Conservation (phyloP, 2,888 invertebrate species). For the Mesochorus sp. region DNA sequence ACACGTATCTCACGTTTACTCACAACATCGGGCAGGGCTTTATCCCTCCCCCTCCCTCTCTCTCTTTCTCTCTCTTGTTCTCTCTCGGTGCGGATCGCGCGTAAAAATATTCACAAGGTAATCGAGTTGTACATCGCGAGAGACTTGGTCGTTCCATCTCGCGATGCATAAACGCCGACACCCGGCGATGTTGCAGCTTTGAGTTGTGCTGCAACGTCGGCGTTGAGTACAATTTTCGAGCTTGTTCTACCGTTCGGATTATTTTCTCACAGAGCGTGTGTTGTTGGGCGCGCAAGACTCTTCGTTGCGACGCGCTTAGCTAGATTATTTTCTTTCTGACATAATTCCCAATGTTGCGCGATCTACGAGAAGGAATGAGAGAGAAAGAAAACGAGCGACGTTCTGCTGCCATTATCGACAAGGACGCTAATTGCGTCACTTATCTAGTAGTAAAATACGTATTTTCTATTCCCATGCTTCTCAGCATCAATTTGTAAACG, state of each 20-base stretch:
- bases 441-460: slow-evolving; percentile 32
- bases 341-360: slow-evolving; percentile 67
- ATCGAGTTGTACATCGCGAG: slow-evolving; percentile 68
- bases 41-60: neutral
- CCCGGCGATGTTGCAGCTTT: too few relatives aligned
- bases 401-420: slow-evolving; percentile 73
- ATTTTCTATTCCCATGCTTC: slow-evolving; percentile 42
- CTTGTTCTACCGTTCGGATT: slow-evolving; percentile 54
- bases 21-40: slow-evolving; percentile 9
- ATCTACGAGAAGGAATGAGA: slow-evolving; percentile 27
- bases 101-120: slow-evolving; percentile 70
- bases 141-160: slow-evolving; percentile 25
- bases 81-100: slow-evolving; percentile 11
- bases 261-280: slow-evolving; percentile 70
- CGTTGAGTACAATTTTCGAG: slow-evolving; percentile 22
- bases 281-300: slow-evolving; percentile 21
- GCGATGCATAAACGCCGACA: slow-evolving; percentile 62
- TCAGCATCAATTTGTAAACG: neutral
- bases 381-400: slow-evolving; percentile 49
- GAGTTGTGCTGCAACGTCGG: slow-evolving; percentile 1
- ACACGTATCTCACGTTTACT: slow-evolving; percentile 46
- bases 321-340: slow-evolving; percentile 72
- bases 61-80: neutral
- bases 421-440: slow-evolving; percentile 73
- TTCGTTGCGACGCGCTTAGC: slow-evolving; percentile 40